phyloP scores from a whole-genome alignment of 2,888 invertebrate genomes.

The Leucophenga maculata region DNA sequence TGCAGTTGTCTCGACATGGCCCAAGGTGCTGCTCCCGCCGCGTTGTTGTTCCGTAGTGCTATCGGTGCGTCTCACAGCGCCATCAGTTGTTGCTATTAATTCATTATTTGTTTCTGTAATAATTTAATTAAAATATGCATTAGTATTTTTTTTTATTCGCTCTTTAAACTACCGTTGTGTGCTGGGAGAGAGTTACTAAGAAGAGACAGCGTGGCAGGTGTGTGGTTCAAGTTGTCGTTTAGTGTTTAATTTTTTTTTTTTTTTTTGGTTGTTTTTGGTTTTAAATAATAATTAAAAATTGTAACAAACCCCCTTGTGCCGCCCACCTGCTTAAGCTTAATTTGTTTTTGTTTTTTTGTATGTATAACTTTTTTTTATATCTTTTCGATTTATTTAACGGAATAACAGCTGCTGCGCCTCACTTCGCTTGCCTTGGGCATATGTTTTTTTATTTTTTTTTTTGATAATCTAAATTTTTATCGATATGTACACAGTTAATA shows the following conservation, averaged over 20 bases:
- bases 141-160: neutral
- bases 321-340: neutral
- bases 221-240: neutral
- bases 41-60: constrained; percentile 74
- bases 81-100: constrained; percentile 58
- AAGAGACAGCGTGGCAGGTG: neutral
- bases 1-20: constrained; percentile 56
- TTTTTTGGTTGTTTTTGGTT: neutral
- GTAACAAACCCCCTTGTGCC: neutral
- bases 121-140: neutral
- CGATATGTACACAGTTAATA: constrained; percentile 17
- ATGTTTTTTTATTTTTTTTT: neutral
- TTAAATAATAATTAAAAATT: neutral
- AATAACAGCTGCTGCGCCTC: constrained; percentile 1
- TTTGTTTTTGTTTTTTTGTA: neutral
- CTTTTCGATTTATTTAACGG: constrained; percentile 22
- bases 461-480: neutral
- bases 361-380: neutral
- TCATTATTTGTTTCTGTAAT: constrained; percentile 67
- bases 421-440: neutral
- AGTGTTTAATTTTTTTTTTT: too few species aligned
- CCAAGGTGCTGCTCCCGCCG: constrained; percentile 63
- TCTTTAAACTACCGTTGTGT: too few species aligned
- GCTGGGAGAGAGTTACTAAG: too few species aligned
- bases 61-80: constrained; percentile 50